These are phyloP conservation scores for Drosophila santomea DNA, from an alignment of 1,140 invertebrate genomes.

Conservation along the genomic window DNA sequence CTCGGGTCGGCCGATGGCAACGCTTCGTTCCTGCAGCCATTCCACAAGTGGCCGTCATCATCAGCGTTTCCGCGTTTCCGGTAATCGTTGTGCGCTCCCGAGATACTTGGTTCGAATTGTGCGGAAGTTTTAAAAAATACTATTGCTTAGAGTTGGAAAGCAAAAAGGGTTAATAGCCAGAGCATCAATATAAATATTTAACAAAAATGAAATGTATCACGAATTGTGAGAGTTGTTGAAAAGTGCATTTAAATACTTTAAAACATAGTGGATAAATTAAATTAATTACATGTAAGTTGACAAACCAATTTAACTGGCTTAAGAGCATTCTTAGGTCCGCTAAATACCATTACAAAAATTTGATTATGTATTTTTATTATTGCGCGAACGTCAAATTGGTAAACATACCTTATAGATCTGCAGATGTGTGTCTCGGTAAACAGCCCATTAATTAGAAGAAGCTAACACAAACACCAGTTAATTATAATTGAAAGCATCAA, in stretches of 20 bases:
- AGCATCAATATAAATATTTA: background rate
- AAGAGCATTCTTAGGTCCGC: no score
- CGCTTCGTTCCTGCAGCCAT: slow-evolving; percentile 56
- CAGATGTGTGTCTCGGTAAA: no score
- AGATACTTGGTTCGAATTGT: slow-evolving; percentile 37
- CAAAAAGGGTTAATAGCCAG: background rate
- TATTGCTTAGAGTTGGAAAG: background rate
- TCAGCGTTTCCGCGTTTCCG: slow-evolving; percentile 75
- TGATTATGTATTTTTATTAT: no score
- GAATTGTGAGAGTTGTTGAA: slow-evolving; percentile 26
- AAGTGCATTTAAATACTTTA: slow-evolving; percentile 21
- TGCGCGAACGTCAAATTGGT: no score
- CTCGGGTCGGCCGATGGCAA: slow-evolving; percentile 34
- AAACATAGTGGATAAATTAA: background rate
- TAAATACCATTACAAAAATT: background rate
- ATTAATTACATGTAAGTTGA: slow-evolving; percentile 45
- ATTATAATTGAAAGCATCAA: background rate
- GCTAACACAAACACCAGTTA: background rate
- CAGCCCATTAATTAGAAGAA: no score
- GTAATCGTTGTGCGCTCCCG: slow-evolving; percentile 63
- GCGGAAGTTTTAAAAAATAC: background rate
- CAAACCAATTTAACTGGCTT: background rate
- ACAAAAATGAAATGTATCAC: background rate
- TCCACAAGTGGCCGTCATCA: slow-evolving; percentile 80
- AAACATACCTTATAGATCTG: no score